Evolutionary conservation across 2,888 invertebrate species (phyloP).

Genomic region (Molorchus minor): DNA sequence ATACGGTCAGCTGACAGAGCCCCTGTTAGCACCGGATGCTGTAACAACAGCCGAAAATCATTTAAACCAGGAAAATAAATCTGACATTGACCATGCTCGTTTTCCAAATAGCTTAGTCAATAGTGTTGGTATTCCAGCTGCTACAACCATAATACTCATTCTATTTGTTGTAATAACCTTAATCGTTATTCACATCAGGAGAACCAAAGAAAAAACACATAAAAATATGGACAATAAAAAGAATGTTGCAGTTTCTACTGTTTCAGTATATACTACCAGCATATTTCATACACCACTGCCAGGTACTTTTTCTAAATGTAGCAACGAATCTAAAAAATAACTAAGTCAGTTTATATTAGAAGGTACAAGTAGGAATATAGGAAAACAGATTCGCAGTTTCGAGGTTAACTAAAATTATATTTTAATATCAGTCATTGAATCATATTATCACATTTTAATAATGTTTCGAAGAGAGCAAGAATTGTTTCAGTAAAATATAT

Average conservation of each 20-base stretch:
- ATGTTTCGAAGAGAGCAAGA: too few species aligned
- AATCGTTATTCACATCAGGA: slow-evolving; percentile 34
- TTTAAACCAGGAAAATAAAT: not conserved
- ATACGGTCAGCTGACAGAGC: slow-evolving; percentile 22
- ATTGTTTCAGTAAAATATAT: too few species aligned
- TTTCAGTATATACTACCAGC: slow-evolving; percentile 64
- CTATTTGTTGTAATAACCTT: slow-evolving; percentile 5
- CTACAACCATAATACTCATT: slow-evolving; percentile 9
- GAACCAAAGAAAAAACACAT: slow-evolving; percentile 60
- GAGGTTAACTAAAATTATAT: too few species aligned
- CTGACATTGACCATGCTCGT: not conserved
- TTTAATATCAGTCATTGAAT: too few species aligned
- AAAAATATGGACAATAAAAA: slow-evolving; percentile 64
- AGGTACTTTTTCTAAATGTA: too few species aligned
- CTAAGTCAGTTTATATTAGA: too few species aligned
- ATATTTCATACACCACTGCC: slow-evolving; percentile 69
- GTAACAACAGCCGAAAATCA: not conserved
- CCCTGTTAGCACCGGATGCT: slow-evolving; percentile 6
- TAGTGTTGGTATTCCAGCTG: slow-evolving; percentile 7
- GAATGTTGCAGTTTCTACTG: slow-evolving; percentile 61
- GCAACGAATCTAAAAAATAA: not conserved
- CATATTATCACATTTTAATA: too few species aligned
- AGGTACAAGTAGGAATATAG: too few species aligned
- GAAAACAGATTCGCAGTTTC: too few species aligned
- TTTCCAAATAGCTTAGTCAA: slow-evolving; percentile 11